phyloP scores from a whole-genome alignment of 2,888 invertebrate species.

The Tricholauxania praeusta region DNA sequence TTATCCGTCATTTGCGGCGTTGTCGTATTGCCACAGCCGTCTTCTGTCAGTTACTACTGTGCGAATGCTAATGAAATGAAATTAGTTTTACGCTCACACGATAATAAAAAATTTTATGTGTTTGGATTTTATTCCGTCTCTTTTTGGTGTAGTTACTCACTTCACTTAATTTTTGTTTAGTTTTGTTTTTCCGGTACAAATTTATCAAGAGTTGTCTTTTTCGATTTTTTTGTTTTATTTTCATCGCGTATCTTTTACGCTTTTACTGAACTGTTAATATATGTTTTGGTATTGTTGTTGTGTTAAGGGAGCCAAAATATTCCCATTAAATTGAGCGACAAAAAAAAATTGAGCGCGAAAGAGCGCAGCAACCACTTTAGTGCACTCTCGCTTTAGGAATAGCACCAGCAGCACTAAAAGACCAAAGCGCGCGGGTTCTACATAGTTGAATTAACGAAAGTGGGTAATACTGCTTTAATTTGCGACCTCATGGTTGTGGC shows the following conservation, averaged over 20 bases:
- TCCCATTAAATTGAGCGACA: too few species aligned
- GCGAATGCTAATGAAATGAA: conserved; percentile 4
- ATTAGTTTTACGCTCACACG: conserved; percentile 4
- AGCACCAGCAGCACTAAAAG: too few species aligned
- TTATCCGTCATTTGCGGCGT: background rate
- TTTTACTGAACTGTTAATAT: too few species aligned
- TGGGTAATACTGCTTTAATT: too few species aligned
- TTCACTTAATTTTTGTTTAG: background rate
- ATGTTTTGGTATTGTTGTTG: too few species aligned
- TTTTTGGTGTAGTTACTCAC: background rate
- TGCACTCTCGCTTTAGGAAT: too few species aligned
- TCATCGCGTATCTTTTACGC: background rate
- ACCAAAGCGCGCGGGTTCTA: too few species aligned
- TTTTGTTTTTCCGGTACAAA: background rate
- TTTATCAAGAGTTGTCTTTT: background rate
- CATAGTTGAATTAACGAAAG: too few species aligned
- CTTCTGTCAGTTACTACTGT: conserved; percentile 18
- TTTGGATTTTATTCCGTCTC: background rate
- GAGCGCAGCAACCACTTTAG: too few species aligned
- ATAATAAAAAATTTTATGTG: background rate
- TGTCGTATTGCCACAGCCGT: background rate
- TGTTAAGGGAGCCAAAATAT: too few species aligned
- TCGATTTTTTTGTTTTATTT: conserved; percentile 5
- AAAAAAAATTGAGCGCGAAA: too few species aligned
- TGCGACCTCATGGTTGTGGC: too few species aligned